Conservation (phyloP, 2,113 vertebrate species). For the Clarias magur region DNA sequence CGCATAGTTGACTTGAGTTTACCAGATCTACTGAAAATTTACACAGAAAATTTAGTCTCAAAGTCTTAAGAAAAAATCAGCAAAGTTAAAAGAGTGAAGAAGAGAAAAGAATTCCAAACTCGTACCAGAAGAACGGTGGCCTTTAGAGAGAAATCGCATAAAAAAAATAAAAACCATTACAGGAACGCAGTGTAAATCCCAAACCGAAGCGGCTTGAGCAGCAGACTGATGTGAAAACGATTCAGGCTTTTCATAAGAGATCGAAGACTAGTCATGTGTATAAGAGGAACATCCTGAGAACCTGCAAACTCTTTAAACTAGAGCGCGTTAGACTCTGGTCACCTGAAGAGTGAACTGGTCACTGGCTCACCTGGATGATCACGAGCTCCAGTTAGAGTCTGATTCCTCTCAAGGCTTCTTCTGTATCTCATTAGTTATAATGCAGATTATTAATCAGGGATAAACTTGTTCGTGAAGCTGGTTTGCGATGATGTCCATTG, state of each 20-base stretch:
- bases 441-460: too few species aligned
- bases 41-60: too few species aligned
- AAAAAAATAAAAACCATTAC: too few species aligned
- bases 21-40: not conserved
- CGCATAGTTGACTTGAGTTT: not conserved
- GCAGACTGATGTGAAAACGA: not conserved
- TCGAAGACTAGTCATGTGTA: too few species aligned
- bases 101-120: not conserved
- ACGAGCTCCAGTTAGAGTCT: not conserved
- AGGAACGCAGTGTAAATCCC: too few species aligned
- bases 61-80: not conserved
- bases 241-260: too few species aligned
- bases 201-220: not conserved
- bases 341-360: not conserved
- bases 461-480: too few species aligned
- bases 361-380: not conserved
- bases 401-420: not conserved
- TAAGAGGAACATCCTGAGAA: not conserved
- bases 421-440: not conserved
- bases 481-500: too few species aligned
- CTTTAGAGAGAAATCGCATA: too few species aligned
- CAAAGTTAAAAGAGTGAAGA: not conserved
- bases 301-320: not conserved
- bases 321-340: not conserved
- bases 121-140: too few species aligned